Evolutionary conservation across 2,797 vertebrate species (phyloP), one percentile per base, ranked within the genome.

Genomic region (Poeciliopsis turneri): DNA sequence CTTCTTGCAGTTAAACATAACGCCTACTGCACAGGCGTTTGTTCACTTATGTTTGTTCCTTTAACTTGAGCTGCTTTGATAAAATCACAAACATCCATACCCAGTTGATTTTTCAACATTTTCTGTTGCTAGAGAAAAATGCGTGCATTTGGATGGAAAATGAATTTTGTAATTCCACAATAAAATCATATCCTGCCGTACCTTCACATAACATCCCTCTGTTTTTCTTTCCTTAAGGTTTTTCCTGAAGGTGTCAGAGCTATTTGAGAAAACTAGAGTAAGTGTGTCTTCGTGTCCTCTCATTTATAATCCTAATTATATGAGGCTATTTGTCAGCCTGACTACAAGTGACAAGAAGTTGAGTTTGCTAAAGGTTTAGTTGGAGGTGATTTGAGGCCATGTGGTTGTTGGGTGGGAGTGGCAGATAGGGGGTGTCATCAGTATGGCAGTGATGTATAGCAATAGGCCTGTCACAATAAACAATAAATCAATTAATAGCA

Each of bases 251-350:
- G 97, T 99, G 83, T 99, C 98, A 0, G 98, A 99, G 90, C 95
- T 99, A 82, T 98, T 99, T 93, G 98, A 99, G 93, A 99, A 99
- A 93, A 99, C 97, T 25, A 95, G 98, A 96, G 98, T 99, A 96
- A 72, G 97, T 85, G 9, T 15, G 0, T 43, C 39, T 36, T 36
- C 36, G 16, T 12, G 12, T 64, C n/a, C 36, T 68, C 8, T 68
- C 8, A 23, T 36, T 20, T 68, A 10, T 68, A 20, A 23, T 25
- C 36, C 20, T 39, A 36, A 11, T 68, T 12, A 23, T 10, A 25
- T 12, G 64, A 39, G 20, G 36, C 33, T 36, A 10, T 20, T 66
- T 41, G 18, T 64, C 20, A 30, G 18, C 10, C 36, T 68, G 36
- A 23, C 23, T 39, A 41, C 36, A 68, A 12, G 11, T 41, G 10